These are phyloP conservation scores for Pomatorhinus ruficollis DNA, from an alignment of 2,113 vertebrate genomes.

Conservation along the genomic window DNA sequence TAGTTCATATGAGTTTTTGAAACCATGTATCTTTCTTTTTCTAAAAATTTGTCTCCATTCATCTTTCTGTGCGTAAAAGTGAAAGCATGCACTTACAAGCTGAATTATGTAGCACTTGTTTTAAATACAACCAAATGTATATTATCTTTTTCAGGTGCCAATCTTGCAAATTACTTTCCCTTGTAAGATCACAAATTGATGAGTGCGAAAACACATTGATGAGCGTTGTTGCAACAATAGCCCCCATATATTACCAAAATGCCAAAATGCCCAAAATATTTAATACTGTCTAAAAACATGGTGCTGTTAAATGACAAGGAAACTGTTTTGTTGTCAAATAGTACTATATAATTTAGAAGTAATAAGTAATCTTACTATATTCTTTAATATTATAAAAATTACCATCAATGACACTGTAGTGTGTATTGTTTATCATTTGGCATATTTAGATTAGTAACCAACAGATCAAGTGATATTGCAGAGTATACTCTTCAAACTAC, in stretches of 20 bases:
- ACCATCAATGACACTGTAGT: not conserved
- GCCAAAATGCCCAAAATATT: not conserved
- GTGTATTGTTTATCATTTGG: not conserved
- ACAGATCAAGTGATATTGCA: not conserved
- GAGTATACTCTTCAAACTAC: not conserved
- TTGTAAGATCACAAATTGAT: not conserved
- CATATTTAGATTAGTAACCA: not conserved
- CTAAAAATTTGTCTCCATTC: not conserved
- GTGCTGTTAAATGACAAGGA: not conserved
- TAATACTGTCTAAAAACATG: not conserved
- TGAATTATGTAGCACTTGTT: not conserved
- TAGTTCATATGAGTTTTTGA: not conserved
- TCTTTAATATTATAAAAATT: not conserved
- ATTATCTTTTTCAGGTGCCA: not conserved
- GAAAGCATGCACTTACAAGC: not conserved
- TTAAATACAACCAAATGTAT: not conserved
- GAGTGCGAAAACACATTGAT: not conserved
- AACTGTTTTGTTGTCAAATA: not conserved
- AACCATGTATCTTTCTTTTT: not conserved
- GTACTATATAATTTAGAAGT: not conserved
- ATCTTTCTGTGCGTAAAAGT: not conserved
- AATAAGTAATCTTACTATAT: not conserved
- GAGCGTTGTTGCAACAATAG: not conserved
- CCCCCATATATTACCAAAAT: not conserved
- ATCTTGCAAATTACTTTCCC: not conserved